These are phyloP conservation scores for Leucophenga montana DNA, from an alignment of 2,888 invertebrate genomes.

Conservation along the genomic window DNA sequence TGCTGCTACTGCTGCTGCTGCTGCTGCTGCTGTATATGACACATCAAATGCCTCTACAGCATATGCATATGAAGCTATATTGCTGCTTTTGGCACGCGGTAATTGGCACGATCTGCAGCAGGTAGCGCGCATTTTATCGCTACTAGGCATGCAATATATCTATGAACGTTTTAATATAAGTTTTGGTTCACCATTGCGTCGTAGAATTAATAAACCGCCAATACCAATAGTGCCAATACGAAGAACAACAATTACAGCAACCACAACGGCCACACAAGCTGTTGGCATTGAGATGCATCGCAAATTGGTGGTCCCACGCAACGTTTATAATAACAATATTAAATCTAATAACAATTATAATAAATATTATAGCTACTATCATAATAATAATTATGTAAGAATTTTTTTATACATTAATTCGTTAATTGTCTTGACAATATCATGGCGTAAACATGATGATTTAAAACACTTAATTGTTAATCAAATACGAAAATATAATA, in stretches of 20 bases:
- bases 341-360: constrained; percentile 21
- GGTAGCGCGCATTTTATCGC: constrained; percentile 54
- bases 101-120: constrained; percentile 59
- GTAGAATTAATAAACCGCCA: constrained; percentile 41
- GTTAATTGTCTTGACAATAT: constrained; percentile 61
- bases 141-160: constrained; percentile 46
- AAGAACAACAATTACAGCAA: constrained; percentile 49
- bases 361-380: constrained; percentile 26
- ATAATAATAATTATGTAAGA: constrained; percentile 60
- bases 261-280: constrained; percentile 32
- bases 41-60: constrained; percentile 43
- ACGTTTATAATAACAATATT: constrained; percentile 22
- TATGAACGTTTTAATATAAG: constrained; percentile 53
- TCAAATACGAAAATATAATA: constrained; percentile 61
- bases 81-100: constrained; percentile 45
- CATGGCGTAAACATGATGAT: constrained; percentile 59
- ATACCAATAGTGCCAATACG: constrained; percentile 44
- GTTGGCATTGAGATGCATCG: constrained; percentile 19
- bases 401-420: constrained; percentile 69
- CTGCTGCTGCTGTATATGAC: constrained; percentile 16
- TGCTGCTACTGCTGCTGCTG: constrained; percentile 53
- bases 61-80: constrained; percentile 49
- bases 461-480: constrained; percentile 63
- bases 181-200: constrained; percentile 31
- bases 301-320: neutral